phyloP scores from a whole-genome alignment of 2,888 invertebrate species.

The Aplocera efformata region DNA sequence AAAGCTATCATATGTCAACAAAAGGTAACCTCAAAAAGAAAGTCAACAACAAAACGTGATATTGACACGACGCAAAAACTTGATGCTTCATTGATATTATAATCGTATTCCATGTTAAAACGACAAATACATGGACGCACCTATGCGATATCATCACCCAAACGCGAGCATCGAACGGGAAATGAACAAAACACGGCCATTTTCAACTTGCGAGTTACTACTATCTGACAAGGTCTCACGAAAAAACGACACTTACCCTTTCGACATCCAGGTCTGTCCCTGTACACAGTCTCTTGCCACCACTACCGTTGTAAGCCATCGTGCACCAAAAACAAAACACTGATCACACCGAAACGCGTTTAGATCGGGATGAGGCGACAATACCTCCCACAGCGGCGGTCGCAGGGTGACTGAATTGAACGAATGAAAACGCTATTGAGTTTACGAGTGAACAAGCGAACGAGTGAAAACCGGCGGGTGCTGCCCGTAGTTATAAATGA shows the following conservation, averaged over 20 bases:
- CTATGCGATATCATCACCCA: constrained; percentile 31
- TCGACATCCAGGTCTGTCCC: constrained; percentile 75
- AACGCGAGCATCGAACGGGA: constrained; percentile 59
- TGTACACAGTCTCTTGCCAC: constrained; percentile 78
- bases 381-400: constrained; percentile 49
- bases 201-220: constrained; percentile 58
- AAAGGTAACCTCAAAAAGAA: constrained; percentile 72
- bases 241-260: constrained; percentile 62
- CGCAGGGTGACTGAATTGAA: constrained; percentile 69
- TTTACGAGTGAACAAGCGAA: constrained; percentile 27
- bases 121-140: constrained; percentile 24
- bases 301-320: constrained; percentile 87
- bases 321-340: constrained; percentile 82
- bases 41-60: constrained; percentile 72
- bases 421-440: constrained; percentile 23
- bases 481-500: constrained; percentile 13
- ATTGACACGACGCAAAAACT: constrained; percentile 46
- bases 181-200: constrained; percentile 75
- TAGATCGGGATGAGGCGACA: constrained; percentile 42
- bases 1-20: constrained; percentile 60
- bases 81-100: constrained; percentile 30
- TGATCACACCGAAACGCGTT: constrained; percentile 77
- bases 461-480: constrained; percentile 5
- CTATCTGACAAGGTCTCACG: constrained; percentile 44
- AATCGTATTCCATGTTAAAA: constrained; percentile 28